phyloP scores from a whole-genome alignment of 2,888 invertebrate species.

The Perithous albicinctus region DNA sequence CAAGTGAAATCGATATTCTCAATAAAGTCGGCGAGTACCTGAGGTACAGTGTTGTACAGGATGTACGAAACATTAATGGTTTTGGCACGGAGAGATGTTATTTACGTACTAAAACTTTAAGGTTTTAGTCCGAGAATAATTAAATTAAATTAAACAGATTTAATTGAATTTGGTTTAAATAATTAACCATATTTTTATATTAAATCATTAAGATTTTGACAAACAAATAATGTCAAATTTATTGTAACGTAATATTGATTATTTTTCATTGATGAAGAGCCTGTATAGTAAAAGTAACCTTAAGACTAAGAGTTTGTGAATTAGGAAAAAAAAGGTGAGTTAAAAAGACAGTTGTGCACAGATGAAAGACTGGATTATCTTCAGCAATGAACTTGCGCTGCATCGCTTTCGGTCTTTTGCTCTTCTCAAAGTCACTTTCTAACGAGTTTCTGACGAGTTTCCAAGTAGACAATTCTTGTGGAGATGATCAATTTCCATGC shows the following conservation, averaged over 20 bases:
- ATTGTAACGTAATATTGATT: too few relatives aligned
- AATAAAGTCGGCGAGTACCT: slow-evolving; percentile 14
- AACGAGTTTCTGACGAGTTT: slow-evolving; percentile 18
- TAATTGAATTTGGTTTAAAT: too few relatives aligned
- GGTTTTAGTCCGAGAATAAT: too few relatives aligned
- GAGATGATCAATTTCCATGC: neutral
- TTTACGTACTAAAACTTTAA: neutral
- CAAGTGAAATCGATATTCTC: slow-evolving; percentile 12
- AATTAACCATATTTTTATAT: too few relatives aligned
- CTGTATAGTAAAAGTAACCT: neutral
- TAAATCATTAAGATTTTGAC: too few relatives aligned
- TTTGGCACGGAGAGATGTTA: neutral
- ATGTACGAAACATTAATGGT: neutral
- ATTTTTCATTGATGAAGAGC: neutral
- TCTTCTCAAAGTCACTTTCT: neutral
- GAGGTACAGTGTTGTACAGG: neutral
- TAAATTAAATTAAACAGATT: too few relatives aligned
- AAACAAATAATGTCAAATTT: too few relatives aligned
- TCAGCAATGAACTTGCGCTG: neutral
- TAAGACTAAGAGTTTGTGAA: too few relatives aligned
- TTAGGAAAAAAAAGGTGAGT: neutral
- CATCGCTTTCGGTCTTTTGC: neutral
- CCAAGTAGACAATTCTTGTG: slow-evolving; percentile 3
- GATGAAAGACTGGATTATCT: neutral
- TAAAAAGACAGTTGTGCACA: neutral